Base-by-base conservation (phyloP, 1,140 invertebrate genomes). In the Drosophila sproati region DNA sequence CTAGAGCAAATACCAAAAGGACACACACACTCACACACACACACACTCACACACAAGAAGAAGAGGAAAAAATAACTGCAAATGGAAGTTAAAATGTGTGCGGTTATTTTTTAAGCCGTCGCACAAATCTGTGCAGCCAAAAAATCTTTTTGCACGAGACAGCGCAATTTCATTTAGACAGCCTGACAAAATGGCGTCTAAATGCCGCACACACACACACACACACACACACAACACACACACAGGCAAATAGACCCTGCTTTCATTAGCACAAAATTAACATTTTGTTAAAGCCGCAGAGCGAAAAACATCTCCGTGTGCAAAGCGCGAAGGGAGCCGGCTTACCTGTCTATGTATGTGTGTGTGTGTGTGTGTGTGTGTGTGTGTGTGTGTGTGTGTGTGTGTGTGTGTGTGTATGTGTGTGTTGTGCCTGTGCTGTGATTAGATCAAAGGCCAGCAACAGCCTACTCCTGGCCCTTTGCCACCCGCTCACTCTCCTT, bases 211-310 rank as follows among this genome's bases (percentile, higher is more conserved):
- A 62, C 48, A 54, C 56, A 43, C 55, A 69, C 37, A 61, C 35
- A 39, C 7, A 51, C n/a, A 64, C 29, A 60, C 3, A 6, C 10
- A 20, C 4, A 35, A 29, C 20, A 10, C 35, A 29, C 6, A 48
- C 35, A 5, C n/a, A n/a, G 47, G 56, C 67, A 69, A 60, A 69
- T 57, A 61, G 56, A 69, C 64, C 45, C 37, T 31, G 56, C 51
- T 69, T 73, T 78, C 75, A 78, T 78, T 78, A 78, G 72, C 75
- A 78, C 75, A 78, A 78, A 78, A 78, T 78, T 78, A 78, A 78
- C 75, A 78, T 78, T 78, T 78, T 61, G 60, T 70, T 41, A 56
- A 78, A 78, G 72, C 75, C 75, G 64, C 75, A 78, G 60, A 74
- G 75, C 60, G 37, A 35, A 70, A 63, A 74, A 69, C 63, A 73